Percentiles rank a stretch among this genome's conserved stretches.
Evolutionary conservation across 2,888 invertebrate species (phyloP).

Genomic region (Cryptops parisi): DNA sequence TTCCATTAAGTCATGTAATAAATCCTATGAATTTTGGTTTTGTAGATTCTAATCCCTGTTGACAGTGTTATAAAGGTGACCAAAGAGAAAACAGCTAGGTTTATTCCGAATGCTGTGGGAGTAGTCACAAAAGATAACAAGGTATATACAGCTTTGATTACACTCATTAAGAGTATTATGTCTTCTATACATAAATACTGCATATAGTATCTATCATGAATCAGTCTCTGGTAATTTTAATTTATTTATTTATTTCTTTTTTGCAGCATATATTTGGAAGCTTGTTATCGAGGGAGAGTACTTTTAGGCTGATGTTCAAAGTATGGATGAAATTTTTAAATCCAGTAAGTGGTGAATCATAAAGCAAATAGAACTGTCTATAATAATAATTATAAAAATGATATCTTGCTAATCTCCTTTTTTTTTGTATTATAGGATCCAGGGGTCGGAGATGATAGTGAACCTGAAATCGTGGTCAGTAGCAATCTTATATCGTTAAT

Average conservation of each 20-base stretch:
- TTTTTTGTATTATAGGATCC: constrained; percentile 3
- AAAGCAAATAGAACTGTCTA: not conserved
- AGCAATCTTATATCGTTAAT: too few relatives aligned
- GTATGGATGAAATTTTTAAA: constrained; percentile 45
- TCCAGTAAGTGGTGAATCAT: not conserved
- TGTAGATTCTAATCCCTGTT: constrained; percentile 73
- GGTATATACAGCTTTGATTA: constrained; percentile 22
- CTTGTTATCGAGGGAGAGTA: constrained; percentile 71
- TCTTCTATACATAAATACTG: too few relatives aligned
- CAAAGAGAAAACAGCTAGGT: constrained; percentile 82
- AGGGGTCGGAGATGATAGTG: constrained; percentile 6
- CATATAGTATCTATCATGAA: too few relatives aligned
- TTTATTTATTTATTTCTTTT: constrained; percentile 11
- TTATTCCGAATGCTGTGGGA: constrained; percentile 89
- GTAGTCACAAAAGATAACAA: constrained; percentile 65
- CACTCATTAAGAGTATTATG: too few relatives aligned
- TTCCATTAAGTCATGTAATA: too few relatives aligned
- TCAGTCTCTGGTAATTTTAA: too few relatives aligned
- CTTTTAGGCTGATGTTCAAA: constrained; percentile 70
- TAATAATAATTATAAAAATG: too few relatives aligned
- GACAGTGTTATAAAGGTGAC: constrained; percentile 70
- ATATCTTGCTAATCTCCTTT: too few relatives aligned
- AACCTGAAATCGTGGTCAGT: constrained; percentile 3
- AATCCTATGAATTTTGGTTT: too few relatives aligned
- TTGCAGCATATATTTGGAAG: constrained; percentile 69